A percentile compares a stretch with the other conserved stretches of the same genome.
Conservation (phyloP, 2,113 vertebrate species). For the Limanda limanda region DNA sequence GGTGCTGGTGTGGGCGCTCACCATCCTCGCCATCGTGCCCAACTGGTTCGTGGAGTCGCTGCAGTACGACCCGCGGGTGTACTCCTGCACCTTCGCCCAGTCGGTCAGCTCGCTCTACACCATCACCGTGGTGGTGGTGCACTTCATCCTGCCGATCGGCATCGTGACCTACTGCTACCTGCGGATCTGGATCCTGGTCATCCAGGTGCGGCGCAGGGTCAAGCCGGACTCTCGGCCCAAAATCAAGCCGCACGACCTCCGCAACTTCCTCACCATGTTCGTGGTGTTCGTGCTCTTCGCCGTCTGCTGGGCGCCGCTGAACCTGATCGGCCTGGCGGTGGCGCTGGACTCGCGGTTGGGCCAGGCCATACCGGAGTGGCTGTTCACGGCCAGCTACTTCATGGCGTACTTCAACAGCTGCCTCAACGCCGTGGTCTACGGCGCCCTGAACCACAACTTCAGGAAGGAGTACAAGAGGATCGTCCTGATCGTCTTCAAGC, state of each 20-base stretch:
- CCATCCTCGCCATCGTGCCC: conserved; percentile 83
- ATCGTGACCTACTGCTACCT: conserved; percentile 88
- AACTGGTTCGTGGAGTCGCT: conserved; percentile 87
- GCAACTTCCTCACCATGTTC: conserved; percentile 89
- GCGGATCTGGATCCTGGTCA: conserved; percentile 86
- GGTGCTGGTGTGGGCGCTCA: conserved; percentile 83
- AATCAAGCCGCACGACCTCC: conserved; percentile 85
- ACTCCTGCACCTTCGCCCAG: conserved; percentile 88
- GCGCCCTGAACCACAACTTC: conserved; percentile 87
- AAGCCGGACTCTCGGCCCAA: conserved; percentile 81
- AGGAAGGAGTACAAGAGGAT: conserved; percentile 88
- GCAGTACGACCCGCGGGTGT: conserved; percentile 85
- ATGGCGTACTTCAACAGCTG: conserved; percentile 91
- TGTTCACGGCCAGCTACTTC: conserved; percentile 87
- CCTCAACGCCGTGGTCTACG: conserved; percentile 87
- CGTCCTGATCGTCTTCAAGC: conserved; percentile 80
- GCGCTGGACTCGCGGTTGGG: conserved; percentile 79
- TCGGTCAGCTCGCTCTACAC: conserved; percentile 87
- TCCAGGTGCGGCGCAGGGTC: conserved; percentile 81
- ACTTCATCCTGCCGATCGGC: conserved; percentile 85
- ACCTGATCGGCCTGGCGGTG: conserved; percentile 86
- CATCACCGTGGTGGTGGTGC: conserved; percentile 84
- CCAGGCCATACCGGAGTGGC: conserved; percentile 83
- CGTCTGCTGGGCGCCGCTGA: conserved; percentile 87
- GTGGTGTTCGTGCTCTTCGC: conserved; percentile 88